Evolutionary conservation across 1,140 invertebrate species (phyloP).

Genomic region (Oscheius sp.): DNA sequence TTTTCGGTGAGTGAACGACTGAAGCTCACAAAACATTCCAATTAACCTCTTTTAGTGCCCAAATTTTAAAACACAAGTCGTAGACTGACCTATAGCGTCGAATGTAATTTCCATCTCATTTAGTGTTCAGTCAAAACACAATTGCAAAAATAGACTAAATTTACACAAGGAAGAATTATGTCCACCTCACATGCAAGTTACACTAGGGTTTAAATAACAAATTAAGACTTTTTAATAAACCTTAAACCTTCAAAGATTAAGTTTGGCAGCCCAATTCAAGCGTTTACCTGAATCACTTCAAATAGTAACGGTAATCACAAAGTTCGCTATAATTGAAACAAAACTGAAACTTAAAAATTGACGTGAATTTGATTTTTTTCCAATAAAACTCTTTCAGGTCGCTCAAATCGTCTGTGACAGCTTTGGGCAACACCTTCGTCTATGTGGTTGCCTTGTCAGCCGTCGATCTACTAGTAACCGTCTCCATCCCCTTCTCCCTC

Average conservation of each 20-base stretch:
- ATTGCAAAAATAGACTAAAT: too few species aligned
- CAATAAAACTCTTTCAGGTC: slow-evolving; percentile 44
- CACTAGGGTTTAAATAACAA: background rate
- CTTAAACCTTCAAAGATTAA: background rate
- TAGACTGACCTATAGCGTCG: too few species aligned
- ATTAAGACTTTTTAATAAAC: background rate
- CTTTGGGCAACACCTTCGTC: slow-evolving; percentile 31
- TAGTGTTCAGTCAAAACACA: too few species aligned
- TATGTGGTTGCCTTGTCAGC: slow-evolving; percentile 28
- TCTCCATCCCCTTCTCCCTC: slow-evolving; percentile 28
- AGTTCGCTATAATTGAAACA: background rate
- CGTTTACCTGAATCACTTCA: background rate
- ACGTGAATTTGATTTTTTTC: background rate
- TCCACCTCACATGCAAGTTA: too few species aligned
- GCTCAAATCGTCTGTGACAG: slow-evolving; percentile 36
- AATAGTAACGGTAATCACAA: background rate
- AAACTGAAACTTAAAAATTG: background rate
- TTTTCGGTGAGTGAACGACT: too few species aligned
- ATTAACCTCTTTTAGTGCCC: too few species aligned
- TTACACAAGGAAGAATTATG: too few species aligned
- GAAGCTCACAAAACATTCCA: too few species aligned
- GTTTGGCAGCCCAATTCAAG: background rate
- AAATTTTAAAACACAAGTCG: too few species aligned
- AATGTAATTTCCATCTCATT: too few species aligned
- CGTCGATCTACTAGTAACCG: slow-evolving; percentile 28